Base-by-base conservation (phyloP, 2,113 vertebrate species). In the Craseonycteris thonglongyai region DNA sequence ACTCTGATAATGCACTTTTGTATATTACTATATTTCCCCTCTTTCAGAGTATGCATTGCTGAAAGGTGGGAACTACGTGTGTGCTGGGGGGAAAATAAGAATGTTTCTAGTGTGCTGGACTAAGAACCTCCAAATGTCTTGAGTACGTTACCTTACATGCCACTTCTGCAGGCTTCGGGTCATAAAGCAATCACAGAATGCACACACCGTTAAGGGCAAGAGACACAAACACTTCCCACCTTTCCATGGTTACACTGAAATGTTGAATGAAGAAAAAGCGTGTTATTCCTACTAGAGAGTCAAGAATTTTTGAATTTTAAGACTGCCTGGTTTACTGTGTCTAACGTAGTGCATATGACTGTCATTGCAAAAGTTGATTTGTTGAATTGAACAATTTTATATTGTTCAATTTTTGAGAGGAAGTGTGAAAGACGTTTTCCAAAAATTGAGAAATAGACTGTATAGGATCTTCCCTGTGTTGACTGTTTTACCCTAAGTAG, bases 331-430 rank as follows among this genome's bases (percentile, higher is more conserved):
- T 38, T 89, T 59, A 83, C 30, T 51, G 10, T 38, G 11, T 68
- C 18, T 85, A 61, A 59, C 9, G 49, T 2, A 26, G 42, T 66
- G 7, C 22, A 33, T 91, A 54, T 71, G 28, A 38, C 45, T 63
- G 71, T 94, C 42, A 78, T 58, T 30, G 42, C 83, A 79, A 65
- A 76, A 63, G 51, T 51, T 88, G 83, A 91, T 80, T 96, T 69
- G 63, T 90, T 68, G 18, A 68, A 19, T 26, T 63, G 15, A 89
- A 76, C 2, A 35, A 24, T 66, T 96, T 94, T 72, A 65, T 68
- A 42, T 68, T 63, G 45, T 7, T 74, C 21, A 61, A 1, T 91
- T 56, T 76, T 82, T 75, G 54, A 91, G 66, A 7, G 10, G 22
- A 93, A 59, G 22, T 83, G 12, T 88, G 47, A 75, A 69, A 87